Base-by-base conservation (phyloP, 2,797 vertebrate genomes). In the Chrosomus eos region DNA sequence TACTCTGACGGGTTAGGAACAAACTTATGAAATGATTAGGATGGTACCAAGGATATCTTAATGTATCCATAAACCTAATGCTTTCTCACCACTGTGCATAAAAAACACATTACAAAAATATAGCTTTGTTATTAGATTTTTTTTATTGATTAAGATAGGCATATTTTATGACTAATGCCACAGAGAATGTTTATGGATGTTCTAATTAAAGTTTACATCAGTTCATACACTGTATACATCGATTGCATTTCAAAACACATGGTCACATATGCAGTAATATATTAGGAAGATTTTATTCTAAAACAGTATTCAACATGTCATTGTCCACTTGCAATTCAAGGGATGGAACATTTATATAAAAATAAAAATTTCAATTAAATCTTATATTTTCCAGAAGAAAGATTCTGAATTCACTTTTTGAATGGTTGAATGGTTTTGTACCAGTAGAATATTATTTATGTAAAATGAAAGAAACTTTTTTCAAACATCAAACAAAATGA, bases 241-340 rank as follows among this genome's bases (percentile, higher is more conserved):
- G n/a, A 40, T 67, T 26, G 48, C 48, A 55, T 83, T 77, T 55
- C 62, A 77, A 58, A 55, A 68, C 62, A 58, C 73, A 67, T 33
- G 4, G 19, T 33, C 80, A 82, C 40, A 83, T 51, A 53, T 81
- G 53, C 51, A 60, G 67, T 64, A 82, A 60, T 45, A 51, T 28
- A 51, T 53, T 13, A 79, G 28, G 19, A 48, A 48, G 5, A 36
- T 38, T 60, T 21, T 38, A 28, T 26, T 60, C 55, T 62, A 60
- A n/a, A 62, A 75, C 55, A 82, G 31, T 67, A 23, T 53, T 66
- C 66, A 62, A 78, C 75, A 84, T 60, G 70, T 60, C 38, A 51
- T 23, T 26, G 5, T 58, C 9, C 67, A 51, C 8, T 36, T 74
- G 48, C 73, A 67, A 45, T 67, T 31, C 31, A 67, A 75, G 23